phyloP scores from a whole-genome alignment of 2,888 invertebrate genomes.

The Hoplodrina ambigua region DNA sequence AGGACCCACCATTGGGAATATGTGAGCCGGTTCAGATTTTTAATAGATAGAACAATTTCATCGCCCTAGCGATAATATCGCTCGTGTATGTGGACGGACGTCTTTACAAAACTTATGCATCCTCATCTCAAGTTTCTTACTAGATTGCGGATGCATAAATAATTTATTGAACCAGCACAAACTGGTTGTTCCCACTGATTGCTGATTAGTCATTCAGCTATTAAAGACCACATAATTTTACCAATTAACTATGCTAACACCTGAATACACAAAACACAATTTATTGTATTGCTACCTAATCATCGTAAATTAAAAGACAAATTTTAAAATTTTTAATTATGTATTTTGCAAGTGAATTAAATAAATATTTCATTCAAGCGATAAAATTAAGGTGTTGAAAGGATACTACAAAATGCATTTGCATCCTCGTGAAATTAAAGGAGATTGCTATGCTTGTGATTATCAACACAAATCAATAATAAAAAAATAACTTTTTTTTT shows the following conservation, averaged over 20 bases:
- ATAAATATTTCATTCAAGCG: not conserved
- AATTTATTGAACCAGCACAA: constrained; percentile 42
- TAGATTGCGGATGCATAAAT: constrained; percentile 58
- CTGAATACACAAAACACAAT: constrained; percentile 32
- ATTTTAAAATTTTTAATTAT: not conserved
- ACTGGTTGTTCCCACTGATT: constrained; percentile 45
- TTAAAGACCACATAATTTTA: constrained; percentile 39
- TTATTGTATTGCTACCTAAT: constrained; percentile 39
- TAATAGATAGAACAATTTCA: too few species aligned
- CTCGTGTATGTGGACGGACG: not conserved
- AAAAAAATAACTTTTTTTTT: too few species aligned
- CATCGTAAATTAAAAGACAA: constrained; percentile 9
- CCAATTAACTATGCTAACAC: constrained; percentile 40
- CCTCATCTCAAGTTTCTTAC: constrained; percentile 35
- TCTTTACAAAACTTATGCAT: constrained; percentile 47
- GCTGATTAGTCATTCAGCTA: constrained; percentile 30
- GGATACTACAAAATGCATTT: too few species aligned
- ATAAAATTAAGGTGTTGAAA: not conserved
- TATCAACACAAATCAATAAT: too few species aligned
- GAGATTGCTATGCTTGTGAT: too few species aligned
- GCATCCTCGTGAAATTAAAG: too few species aligned
- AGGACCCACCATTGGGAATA: too few species aligned
- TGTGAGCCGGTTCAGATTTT: too few species aligned
- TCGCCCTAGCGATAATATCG: too few species aligned
- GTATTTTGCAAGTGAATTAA: not conserved